Conservation (phyloP, 2,888 invertebrate species). For the Volucella zonaria region DNA sequence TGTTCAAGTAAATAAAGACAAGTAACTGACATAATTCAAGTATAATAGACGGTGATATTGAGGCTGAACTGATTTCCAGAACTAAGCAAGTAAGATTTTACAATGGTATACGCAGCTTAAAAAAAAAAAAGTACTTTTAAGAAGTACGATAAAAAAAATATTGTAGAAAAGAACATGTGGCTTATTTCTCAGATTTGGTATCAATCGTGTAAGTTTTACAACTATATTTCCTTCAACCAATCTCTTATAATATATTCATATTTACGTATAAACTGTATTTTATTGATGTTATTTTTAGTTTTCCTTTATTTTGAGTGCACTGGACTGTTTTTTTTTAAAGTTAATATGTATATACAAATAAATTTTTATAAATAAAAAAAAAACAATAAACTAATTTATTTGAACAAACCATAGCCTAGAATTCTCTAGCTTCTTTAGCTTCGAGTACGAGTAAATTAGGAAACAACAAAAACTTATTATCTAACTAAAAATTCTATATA, state of each 20-base stretch:
- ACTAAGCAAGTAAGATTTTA: too few species aligned
- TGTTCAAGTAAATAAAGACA: too few species aligned
- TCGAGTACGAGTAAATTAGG: constrained; percentile 70
- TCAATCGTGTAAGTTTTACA: too few species aligned
- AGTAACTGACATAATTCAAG: too few species aligned
- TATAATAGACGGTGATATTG: too few species aligned
- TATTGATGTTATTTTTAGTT: constrained; percentile 23
- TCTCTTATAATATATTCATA: background rate
- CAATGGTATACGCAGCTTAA: too few species aligned
- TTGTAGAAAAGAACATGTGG: too few species aligned
- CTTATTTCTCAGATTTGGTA: too few species aligned
- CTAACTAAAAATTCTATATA: constrained; percentile 59
- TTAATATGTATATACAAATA: constrained; percentile 33
- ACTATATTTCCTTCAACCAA: too few species aligned
- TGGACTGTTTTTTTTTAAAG: constrained; percentile 45
- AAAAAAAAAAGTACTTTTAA: too few species aligned
- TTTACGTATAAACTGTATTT: background rate
- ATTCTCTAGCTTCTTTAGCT: constrained; percentile 72
- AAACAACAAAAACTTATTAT: constrained; percentile 61
- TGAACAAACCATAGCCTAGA: constrained; percentile 73
- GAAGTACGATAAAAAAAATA: too few species aligned
- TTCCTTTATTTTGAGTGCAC: constrained; percentile 53
- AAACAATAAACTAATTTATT: constrained; percentile 57
- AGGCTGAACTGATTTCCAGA: too few species aligned
- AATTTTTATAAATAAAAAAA: constrained; percentile 43